Percentiles rank a stretch among this genome's conserved stretches.
These are phyloP conservation scores for Netelia inedita DNA, from an alignment of 2,888 invertebrate species.

Conservation along the genomic window DNA sequence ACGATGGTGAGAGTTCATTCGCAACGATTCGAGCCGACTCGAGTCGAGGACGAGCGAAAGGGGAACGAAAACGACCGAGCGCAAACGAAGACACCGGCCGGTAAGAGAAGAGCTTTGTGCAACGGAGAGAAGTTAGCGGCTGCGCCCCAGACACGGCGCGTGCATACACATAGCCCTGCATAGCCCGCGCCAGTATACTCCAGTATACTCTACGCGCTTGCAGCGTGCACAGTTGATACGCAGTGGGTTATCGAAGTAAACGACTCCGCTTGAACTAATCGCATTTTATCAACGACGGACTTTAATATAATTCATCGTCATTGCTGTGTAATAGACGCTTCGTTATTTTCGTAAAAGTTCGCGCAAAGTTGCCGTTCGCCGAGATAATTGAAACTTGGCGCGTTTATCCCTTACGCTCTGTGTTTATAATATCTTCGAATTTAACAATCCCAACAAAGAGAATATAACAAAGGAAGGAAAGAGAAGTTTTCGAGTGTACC, in stretches of 20 bases:
- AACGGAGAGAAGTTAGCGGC: slow-evolving; percentile 52
- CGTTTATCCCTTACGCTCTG: background rate
- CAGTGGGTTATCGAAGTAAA: slow-evolving; percentile 3
- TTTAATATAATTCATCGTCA: background rate
- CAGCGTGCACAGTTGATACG: slow-evolving; percentile 52
- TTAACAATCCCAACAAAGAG: background rate
- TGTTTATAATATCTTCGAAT: background rate
- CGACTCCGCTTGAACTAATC: slow-evolving; percentile 33
- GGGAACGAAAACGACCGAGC: slow-evolving; percentile 49
- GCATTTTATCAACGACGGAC: slow-evolving; percentile 1
- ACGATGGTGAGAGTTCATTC: background rate
- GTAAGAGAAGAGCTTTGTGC: slow-evolving; percentile 73
- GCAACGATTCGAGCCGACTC: slow-evolving; percentile 45
- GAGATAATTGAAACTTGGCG: background rate
- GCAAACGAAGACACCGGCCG: slow-evolving; percentile 72
- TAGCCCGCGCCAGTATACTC: slow-evolving; percentile 28
- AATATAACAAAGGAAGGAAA: background rate
- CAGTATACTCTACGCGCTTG: slow-evolving; percentile 62
- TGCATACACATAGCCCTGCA: slow-evolving; percentile 36
- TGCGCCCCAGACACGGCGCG: slow-evolving; percentile 41
- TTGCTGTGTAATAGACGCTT: background rate
- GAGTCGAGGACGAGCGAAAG: slow-evolving; percentile 16
- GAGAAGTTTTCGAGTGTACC: background rate
- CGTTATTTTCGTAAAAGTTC: background rate
- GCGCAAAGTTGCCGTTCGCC: background rate